Evolutionary conservation across 2,888 invertebrate species (phyloP).

Genomic region (Sarcophaga subvicina): DNA sequence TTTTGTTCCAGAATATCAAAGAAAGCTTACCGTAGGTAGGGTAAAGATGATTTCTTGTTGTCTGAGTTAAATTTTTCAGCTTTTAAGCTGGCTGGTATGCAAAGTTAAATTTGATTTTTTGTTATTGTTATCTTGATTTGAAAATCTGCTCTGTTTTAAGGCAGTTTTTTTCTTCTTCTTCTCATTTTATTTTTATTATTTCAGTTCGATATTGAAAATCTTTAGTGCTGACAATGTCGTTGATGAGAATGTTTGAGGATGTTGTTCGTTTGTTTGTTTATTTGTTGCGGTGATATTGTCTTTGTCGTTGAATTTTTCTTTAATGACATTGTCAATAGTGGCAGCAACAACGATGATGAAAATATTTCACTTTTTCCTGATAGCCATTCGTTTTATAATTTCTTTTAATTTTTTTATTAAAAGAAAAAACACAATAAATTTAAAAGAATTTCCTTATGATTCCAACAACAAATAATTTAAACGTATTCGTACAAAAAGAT

Average conservation of each 20-base stretch:
- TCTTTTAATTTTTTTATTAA: too few species aligned
- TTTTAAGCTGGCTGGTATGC: slow-evolving; percentile 51
- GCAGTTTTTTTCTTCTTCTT: slow-evolving; percentile 32
- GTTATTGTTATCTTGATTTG: slow-evolving; percentile 64
- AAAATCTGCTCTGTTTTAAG: slow-evolving; percentile 62
- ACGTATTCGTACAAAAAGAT: too few species aligned
- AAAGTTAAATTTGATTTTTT: slow-evolving; percentile 62
- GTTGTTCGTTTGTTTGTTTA: slow-evolving; percentile 16
- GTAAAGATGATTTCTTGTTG: neutral
- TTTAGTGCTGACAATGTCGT: slow-evolving; percentile 40
- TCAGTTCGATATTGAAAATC: slow-evolving; percentile 35
- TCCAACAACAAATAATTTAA: too few species aligned
- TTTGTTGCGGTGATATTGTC: slow-evolving; percentile 56
- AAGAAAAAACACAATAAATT: too few species aligned
- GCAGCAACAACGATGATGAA: slow-evolving; percentile 61
- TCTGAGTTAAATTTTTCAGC: neutral
- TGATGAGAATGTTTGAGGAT: slow-evolving; percentile 61
- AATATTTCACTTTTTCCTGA: neutral
- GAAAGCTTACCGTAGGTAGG: neutral
- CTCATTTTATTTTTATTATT: slow-evolving; percentile 36
- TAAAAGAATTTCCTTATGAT: too few species aligned
- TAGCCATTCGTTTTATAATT: neutral
- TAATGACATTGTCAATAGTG: slow-evolving; percentile 64
- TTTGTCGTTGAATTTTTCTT: slow-evolving; percentile 2
- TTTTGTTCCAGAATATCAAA: too few species aligned